These are phyloP conservation scores for Ptiloglossa arizonensis DNA, from an alignment of 1,140 invertebrate species.

Conservation along the genomic window DNA sequence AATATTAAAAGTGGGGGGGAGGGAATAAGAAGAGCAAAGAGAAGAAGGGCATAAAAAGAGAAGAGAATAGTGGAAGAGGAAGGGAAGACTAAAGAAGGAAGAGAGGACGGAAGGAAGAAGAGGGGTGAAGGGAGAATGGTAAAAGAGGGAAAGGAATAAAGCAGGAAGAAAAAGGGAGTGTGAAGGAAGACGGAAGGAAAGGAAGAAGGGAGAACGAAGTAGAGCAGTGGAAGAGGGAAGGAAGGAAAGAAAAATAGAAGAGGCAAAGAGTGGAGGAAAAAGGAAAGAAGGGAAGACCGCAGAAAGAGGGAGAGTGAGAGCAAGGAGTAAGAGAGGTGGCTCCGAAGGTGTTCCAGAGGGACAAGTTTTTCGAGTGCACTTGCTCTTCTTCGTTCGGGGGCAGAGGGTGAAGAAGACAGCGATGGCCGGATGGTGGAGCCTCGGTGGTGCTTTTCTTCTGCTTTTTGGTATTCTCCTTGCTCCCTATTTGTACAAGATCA, in stretches of 20 bases:
- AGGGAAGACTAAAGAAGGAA: constrained; percentile 23
- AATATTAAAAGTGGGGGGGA: constrained; percentile 35
- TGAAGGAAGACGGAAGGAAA: background rate
- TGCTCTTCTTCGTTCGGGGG: constrained; percentile 34
- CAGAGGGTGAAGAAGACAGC: constrained; percentile 36
- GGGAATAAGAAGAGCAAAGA: constrained; percentile 15
- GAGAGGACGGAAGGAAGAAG: constrained; percentile 15
- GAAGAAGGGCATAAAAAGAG: constrained; percentile 21
- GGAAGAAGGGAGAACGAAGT: constrained; percentile 22
- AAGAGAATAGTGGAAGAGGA: constrained; percentile 17
- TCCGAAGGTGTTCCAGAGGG: constrained; percentile 45
- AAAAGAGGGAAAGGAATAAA: constrained; percentile 27
- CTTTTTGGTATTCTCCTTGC: constrained; percentile 63
- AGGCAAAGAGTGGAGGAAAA: constrained; percentile 45
- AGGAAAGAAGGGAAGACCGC: constrained; percentile 52
- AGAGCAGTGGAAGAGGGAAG: background rate
- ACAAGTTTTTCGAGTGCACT: constrained; percentile 40
- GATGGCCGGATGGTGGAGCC: constrained; percentile 34
- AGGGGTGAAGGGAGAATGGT: constrained; percentile 23
- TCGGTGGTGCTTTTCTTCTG: constrained; percentile 34
- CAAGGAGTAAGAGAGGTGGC: constrained; percentile 36
- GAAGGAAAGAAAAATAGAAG: background rate
- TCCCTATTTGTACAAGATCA: constrained; percentile 74
- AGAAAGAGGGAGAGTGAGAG: constrained; percentile 1
- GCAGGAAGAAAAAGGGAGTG: constrained; percentile 28